Evolutionary conservation across 2,797 vertebrate species (phyloP).

Genomic region (Gallinago stenura): DNA sequence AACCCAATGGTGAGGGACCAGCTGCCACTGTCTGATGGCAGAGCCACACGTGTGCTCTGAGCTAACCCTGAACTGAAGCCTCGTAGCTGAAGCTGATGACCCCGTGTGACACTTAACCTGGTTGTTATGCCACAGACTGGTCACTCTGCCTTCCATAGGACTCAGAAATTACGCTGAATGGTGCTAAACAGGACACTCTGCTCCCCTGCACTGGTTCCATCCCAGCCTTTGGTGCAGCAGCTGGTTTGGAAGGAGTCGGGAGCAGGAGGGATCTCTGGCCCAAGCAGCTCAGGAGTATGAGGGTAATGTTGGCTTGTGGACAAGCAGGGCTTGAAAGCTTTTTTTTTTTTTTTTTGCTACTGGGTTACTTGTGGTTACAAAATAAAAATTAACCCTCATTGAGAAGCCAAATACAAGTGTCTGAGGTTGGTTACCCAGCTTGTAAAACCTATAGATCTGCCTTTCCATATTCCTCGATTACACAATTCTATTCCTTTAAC

Average conservation of each 20-base stretch:
- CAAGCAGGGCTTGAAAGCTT: not conserved
- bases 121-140: rapidly evolving
- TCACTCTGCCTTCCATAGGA: not conserved
- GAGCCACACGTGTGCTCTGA: rapidly evolving
- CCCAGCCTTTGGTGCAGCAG: not conserved
- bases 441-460: not conserved
- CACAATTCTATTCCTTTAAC: not conserved
- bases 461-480: not conserved
- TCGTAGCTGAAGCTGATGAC: not conserved
- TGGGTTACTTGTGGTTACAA: not conserved
- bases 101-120: no score
- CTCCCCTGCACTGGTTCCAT: not conserved
- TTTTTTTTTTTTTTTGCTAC: not conserved
- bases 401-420: not conserved
- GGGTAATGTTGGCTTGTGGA: no score
- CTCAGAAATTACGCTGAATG: rapidly evolving
- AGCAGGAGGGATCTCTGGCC: not conserved
- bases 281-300: not conserved
- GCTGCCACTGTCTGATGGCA: rapidly evolving
- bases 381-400: not conserved
- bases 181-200: not conserved
- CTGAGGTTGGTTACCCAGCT: not conserved
- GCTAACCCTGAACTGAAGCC: not conserved
- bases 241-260: not conserved
- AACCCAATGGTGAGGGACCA: rapidly evolving